These are phyloP conservation scores for Catocala fraxini DNA, from an alignment of 2,888 invertebrate species.

Conservation along the genomic window DNA sequence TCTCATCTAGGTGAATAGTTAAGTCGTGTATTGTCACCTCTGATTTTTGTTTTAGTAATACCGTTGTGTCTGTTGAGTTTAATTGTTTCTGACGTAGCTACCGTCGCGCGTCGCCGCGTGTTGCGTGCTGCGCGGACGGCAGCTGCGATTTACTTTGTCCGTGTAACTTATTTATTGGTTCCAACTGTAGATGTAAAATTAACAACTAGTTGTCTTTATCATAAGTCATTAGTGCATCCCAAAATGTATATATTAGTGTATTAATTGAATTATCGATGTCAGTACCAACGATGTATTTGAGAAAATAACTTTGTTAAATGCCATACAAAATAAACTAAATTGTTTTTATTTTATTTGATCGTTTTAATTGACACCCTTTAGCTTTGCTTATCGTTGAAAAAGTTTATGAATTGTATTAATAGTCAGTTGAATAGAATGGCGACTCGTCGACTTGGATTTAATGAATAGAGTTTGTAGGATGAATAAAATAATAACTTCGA, in stretches of 20 bases:
- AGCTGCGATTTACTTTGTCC: constrained; percentile 58
- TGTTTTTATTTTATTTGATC: constrained; percentile 83
- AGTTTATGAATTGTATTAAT: constrained; percentile 28
- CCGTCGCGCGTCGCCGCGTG: constrained; percentile 13
- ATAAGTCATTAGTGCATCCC: constrained; percentile 72
- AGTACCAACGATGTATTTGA: constrained; percentile 83
- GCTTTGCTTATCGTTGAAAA: constrained; percentile 11
- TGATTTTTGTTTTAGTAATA: constrained; percentile 61
- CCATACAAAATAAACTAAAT: constrained; percentile 83
- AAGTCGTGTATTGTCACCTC: constrained; percentile 56
- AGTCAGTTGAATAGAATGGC: constrained; percentile 26
- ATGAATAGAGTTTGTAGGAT: constrained; percentile 11
- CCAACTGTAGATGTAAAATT: constrained; percentile 67
- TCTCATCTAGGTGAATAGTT: constrained; percentile 71
- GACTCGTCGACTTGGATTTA: constrained; percentile 27
- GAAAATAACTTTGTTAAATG: constrained; percentile 81
- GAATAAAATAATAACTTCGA: constrained; percentile 21
- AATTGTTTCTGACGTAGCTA: constrained; percentile 61
- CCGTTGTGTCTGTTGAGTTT: constrained; percentile 73
- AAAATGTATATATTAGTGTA: constrained; percentile 79
- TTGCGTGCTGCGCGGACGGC: constrained; percentile 21
- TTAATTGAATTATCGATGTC: constrained; percentile 78
- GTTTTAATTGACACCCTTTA: constrained; percentile 51
- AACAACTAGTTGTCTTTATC: constrained; percentile 73
- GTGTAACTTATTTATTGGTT: constrained; percentile 81